Conservation (phyloP, 2,888 invertebrate genomes). For the Pedicia rivosa region DNA sequence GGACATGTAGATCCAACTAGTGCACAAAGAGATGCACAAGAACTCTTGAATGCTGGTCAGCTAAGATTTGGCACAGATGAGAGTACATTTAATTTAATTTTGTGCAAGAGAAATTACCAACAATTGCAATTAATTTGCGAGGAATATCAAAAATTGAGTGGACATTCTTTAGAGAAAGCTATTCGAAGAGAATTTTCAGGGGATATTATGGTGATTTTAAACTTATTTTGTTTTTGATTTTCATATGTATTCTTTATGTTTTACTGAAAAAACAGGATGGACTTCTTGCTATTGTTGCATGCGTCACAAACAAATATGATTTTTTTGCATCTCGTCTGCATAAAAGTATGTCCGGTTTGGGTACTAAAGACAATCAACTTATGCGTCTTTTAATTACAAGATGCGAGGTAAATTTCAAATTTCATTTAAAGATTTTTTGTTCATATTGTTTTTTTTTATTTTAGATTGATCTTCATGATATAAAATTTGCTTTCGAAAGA, state of each 20-base stretch:
- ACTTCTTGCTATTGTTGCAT: conserved; percentile 63
- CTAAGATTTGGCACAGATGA: conserved; percentile 64
- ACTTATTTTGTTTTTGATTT: background rate
- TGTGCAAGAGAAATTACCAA: conserved; percentile 60
- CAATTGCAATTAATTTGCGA: conserved; percentile 42
- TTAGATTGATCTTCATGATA: conserved; percentile 65
- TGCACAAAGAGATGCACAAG: conserved; percentile 70
- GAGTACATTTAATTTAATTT: conserved; percentile 66
- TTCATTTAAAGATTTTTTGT: conserved; percentile 6
- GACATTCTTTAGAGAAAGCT: conserved; percentile 63
- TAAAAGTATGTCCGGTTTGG: conserved; percentile 78
- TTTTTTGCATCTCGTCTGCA: conserved; percentile 80
- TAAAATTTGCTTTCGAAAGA: conserved; percentile 59
- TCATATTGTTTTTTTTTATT: background rate
- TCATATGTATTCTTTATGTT: background rate
- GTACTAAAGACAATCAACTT: conserved; percentile 73
- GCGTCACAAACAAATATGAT: conserved; percentile 58
- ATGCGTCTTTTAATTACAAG: conserved; percentile 74
- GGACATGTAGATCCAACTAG: conserved; percentile 49
- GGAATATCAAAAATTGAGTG: conserved; percentile 42
- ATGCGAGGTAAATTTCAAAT: conserved; percentile 38
- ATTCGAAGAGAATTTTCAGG: conserved; percentile 76
- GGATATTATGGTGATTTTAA: conserved; percentile 30
- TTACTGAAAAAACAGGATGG: conserved; percentile 44
- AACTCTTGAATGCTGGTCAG: conserved; percentile 59